These are phyloP conservation scores for Tenthredo distinguenda DNA, from an alignment of 2,888 invertebrate species.

Conservation along the genomic window DNA sequence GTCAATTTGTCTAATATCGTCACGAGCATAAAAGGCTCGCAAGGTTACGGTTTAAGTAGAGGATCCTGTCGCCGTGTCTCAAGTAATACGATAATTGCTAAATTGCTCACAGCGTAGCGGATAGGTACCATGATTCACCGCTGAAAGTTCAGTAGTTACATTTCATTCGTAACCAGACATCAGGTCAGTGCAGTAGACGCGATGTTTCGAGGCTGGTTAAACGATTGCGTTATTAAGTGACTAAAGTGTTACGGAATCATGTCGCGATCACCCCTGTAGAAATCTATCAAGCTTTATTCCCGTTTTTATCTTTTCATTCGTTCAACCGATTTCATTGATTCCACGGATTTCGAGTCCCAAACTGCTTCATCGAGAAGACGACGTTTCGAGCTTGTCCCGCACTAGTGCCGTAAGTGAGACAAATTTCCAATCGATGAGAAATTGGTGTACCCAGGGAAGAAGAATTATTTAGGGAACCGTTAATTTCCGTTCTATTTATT, in stretches of 20 bases:
- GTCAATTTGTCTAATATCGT: conserved; percentile 3
- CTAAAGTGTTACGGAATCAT: neutral
- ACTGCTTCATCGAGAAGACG: neutral
- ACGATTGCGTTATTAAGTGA: neutral
- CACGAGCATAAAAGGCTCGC: neutral
- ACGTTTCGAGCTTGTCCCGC: neutral
- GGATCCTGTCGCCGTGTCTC: conserved; percentile 33
- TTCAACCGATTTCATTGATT: neutral
- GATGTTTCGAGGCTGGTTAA: neutral
- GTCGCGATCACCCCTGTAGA: neutral
- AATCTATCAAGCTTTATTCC: neutral
- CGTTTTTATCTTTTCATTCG: neutral
- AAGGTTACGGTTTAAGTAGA: conserved; percentile 32
- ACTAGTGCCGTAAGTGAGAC: neutral
- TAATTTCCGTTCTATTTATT: neutral
- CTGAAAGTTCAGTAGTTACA: conserved; percentile 7
- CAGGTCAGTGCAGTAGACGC: neutral
- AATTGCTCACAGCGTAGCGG: neutral
- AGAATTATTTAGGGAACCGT: neutral
- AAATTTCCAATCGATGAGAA: neutral
- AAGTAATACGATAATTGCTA: conserved; percentile 26
- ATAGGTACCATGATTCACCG: neutral
- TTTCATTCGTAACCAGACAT: neutral
- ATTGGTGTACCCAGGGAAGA: neutral
- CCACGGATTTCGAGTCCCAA: neutral